phyloP scores from a whole-genome alignment of 2,888 invertebrate genomes.

The Trileptium ribeirensis region DNA sequence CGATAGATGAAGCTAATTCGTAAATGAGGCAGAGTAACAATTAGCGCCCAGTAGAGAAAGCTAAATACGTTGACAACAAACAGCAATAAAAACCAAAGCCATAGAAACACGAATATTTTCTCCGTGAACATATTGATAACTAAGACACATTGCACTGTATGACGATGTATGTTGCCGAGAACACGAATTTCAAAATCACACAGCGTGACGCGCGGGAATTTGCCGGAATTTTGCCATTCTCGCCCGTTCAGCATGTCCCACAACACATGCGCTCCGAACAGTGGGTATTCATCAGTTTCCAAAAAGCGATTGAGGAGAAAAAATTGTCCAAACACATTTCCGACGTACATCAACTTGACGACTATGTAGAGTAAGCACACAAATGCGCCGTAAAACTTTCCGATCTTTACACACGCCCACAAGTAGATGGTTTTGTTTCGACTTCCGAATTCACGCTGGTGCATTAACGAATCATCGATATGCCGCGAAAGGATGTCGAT shows the following conservation, averaged over 20 bases:
- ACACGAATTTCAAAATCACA: conserved; percentile 52
- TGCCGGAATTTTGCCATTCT: conserved; percentile 50
- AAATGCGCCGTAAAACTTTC: conserved; percentile 55
- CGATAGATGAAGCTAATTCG: conserved; percentile 35
- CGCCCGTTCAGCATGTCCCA: conserved; percentile 52
- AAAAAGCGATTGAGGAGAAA: conserved; percentile 55
- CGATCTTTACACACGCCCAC: conserved; percentile 39
- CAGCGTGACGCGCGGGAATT: conserved; percentile 52
- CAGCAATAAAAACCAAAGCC: conserved; percentile 51
- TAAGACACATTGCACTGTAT: conserved; percentile 45
- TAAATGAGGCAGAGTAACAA: conserved; percentile 31
- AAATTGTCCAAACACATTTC: conserved; percentile 54
- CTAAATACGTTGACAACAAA: conserved; percentile 44
- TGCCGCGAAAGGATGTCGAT: conserved; percentile 56
- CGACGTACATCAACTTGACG: conserved; percentile 51
- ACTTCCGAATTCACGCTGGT: conserved; percentile 47
- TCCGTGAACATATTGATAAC: conserved; percentile 49
- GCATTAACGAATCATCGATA: conserved; percentile 55
- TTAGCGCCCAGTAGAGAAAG: conserved; percentile 46
- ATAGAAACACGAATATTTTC: conserved; percentile 50
- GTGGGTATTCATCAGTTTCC: conserved; percentile 50
- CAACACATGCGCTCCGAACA: conserved; percentile 54
- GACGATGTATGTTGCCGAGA: conserved; percentile 50
- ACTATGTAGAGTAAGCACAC: conserved; percentile 51
- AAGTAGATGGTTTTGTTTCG: conserved; percentile 41